These are phyloP conservation scores for Smittia sp. DNA, from an alignment of 2,888 invertebrate genomes.

Conservation along the genomic window DNA sequence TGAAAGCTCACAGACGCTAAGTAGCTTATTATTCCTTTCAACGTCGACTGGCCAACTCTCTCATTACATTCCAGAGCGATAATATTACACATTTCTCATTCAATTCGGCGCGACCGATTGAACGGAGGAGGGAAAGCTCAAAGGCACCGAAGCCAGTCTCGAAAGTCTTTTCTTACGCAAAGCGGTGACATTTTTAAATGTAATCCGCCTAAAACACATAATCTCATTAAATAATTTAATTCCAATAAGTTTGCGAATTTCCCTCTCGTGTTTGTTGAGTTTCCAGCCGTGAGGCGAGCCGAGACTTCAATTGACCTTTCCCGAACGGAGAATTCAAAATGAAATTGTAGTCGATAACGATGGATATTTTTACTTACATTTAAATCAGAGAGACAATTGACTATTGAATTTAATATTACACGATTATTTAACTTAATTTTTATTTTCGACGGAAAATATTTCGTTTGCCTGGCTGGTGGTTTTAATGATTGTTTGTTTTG, in stretches of 20 bases:
- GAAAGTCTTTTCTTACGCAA: too few relatives aligned
- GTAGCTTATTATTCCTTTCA: too few relatives aligned
- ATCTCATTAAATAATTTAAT: too few relatives aligned
- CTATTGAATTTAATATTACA: slow-evolving; percentile 40
- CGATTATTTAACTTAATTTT: slow-evolving; percentile 33
- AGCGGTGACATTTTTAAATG: too few relatives aligned
- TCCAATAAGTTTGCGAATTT: background rate
- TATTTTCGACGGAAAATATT: background rate
- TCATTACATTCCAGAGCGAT: too few relatives aligned
- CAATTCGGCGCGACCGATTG: too few relatives aligned
- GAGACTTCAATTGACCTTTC: slow-evolving; percentile 1
- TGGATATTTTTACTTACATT: slow-evolving; percentile 2
- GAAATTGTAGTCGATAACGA: background rate
- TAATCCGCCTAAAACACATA: too few relatives aligned
- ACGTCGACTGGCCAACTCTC: too few relatives aligned
- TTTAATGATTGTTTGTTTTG: slow-evolving; percentile 4
- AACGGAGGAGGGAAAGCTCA: too few relatives aligned
- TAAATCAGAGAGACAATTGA: slow-evolving; percentile 30
- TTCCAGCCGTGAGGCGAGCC: background rate
- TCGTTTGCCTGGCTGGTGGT: background rate
- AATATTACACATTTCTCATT: too few relatives aligned
- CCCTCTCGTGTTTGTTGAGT: background rate
- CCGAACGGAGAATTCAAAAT: background rate
- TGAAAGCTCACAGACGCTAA: too few relatives aligned
- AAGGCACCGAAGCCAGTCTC: too few relatives aligned